Conservation (phyloP, 2,888 invertebrate genomes). For the Morpho helenor region DNA sequence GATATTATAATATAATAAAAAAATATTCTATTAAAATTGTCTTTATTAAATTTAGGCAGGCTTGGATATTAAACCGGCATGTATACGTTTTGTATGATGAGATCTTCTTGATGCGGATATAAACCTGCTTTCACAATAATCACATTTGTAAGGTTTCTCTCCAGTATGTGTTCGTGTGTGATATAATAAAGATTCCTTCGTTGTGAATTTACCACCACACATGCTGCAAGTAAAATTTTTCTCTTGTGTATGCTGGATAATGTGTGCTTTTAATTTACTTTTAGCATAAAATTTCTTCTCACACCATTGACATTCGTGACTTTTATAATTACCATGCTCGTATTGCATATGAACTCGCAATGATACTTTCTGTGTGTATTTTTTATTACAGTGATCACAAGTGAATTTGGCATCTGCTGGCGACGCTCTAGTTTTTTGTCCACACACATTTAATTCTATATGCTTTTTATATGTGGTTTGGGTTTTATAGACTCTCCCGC, state of each 20-base stretch:
- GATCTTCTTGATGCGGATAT: slow-evolving; percentile 56
- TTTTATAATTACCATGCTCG: slow-evolving; percentile 60
- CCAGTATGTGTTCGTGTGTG: slow-evolving; percentile 66
- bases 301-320: slow-evolving; percentile 61
- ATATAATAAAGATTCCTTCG: slow-evolving; percentile 59
- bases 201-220: slow-evolving; percentile 57
- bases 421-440: slow-evolving; percentile 43
- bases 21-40: too few species aligned
- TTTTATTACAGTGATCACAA: slow-evolving; percentile 63
- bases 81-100: slow-evolving; percentile 50
- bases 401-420: slow-evolving; percentile 52
- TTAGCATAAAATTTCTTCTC: slow-evolving; percentile 62
- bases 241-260: slow-evolving; percentile 62
- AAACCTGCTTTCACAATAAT: slow-evolving; percentile 49
- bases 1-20: too few species aligned
- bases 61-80: neutral
- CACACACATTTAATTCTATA: slow-evolving; percentile 49
- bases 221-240: slow-evolving; percentile 51
- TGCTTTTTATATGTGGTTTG: slow-evolving; percentile 54
- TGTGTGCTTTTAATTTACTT: slow-evolving; percentile 59
- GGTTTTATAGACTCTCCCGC: slow-evolving; percentile 59
- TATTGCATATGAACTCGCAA: slow-evolving; percentile 63
- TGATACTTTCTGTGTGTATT: slow-evolving; percentile 61
- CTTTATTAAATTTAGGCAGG: too few species aligned
- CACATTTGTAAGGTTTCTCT: slow-evolving; percentile 58